Conservation (phyloP, 2,797 vertebrate species). For the Neosalanx taihuensis region DNA sequence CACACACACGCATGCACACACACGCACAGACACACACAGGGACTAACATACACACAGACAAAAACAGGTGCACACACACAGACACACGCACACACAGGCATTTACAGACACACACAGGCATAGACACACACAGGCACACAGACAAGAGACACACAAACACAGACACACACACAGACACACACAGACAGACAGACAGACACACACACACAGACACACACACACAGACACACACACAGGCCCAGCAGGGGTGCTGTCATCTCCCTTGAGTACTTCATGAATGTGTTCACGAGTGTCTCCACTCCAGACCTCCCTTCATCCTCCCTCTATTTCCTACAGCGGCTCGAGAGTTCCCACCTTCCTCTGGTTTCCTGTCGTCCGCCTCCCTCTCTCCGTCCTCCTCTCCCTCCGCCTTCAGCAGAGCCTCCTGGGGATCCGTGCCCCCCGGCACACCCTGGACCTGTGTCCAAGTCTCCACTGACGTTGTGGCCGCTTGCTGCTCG, state of each 20-base stretch:
- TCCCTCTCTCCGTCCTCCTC: slow-evolving; percentile 53
- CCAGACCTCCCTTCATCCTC: slow-evolving; percentile 40
- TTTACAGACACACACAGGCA: not conserved
- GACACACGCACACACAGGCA: not conserved
- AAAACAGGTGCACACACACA: not conserved
- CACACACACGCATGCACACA: not conserved
- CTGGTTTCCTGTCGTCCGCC: slow-evolving; percentile 65
- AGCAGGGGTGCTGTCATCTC: not conserved
- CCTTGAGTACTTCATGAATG: not conserved
- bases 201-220: not conserved
- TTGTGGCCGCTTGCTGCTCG: slow-evolving; percentile 42
- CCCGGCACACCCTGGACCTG: slow-evolving; percentile 40
- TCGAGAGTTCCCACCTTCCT: slow-evolving; percentile 72
- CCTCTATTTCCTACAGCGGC: not conserved
- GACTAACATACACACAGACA: not conserved
- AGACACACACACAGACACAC: not conserved
- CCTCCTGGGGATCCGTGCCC: slow-evolving; percentile 59
- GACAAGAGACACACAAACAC: not conserved
- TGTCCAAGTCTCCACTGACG: slow-evolving; percentile 61
- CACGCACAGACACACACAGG: not conserved
- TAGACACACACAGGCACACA: not conserved
- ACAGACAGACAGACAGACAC: slow-evolving; percentile 3
- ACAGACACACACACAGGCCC: not conserved
- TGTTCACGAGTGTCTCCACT: slow-evolving; percentile 31
- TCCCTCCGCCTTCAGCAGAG: slow-evolving; percentile 55